These are phyloP conservation scores for Tromatobia lineatoria DNA, from an alignment of 2,888 invertebrate species.

Conservation along the genomic window DNA sequence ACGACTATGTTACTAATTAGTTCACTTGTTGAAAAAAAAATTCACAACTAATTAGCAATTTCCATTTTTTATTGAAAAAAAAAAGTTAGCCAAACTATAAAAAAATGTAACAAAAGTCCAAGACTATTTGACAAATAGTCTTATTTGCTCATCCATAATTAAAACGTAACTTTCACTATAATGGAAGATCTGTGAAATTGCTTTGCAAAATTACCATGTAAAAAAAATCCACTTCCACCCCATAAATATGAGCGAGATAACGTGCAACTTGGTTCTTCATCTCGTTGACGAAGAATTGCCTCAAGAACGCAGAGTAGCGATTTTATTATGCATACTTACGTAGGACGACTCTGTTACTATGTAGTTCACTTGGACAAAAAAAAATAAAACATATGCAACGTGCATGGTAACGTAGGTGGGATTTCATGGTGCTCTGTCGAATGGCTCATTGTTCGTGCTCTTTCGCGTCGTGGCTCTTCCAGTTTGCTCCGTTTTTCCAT, in stretches of 20 bases:
- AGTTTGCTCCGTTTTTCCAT: constrained; percentile 72
- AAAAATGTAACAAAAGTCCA: too few species aligned
- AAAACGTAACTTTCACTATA: neutral
- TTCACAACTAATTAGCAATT: too few species aligned
- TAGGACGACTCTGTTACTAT: neutral
- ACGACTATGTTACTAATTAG: neutral
- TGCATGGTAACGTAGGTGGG: constrained; percentile 21
- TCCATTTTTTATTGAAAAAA: too few species aligned
- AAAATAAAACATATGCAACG: neutral
- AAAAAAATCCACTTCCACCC: neutral
- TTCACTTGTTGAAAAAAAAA: neutral
- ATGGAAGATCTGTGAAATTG: neutral
- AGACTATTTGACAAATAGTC: too few species aligned
- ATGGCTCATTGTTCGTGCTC: constrained; percentile 63
- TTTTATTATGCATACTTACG: neutral
- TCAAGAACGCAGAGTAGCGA: constrained; percentile 1
- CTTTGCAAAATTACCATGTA: neutral
- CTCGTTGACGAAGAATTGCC: neutral
- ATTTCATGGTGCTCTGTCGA: constrained; percentile 53
- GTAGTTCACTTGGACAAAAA: neutral
- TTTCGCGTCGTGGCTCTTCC: constrained; percentile 59
- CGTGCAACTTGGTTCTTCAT: neutral
- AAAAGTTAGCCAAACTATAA: too few species aligned
- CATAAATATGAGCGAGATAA: neutral
- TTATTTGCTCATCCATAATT: too few species aligned